A percentile compares a stretch with the other conserved stretches of the same genome.
Evolutionary conservation across 2,113 vertebrate genomes (phyloP).

Genomic region (Aphelocoma coerulescens): DNA sequence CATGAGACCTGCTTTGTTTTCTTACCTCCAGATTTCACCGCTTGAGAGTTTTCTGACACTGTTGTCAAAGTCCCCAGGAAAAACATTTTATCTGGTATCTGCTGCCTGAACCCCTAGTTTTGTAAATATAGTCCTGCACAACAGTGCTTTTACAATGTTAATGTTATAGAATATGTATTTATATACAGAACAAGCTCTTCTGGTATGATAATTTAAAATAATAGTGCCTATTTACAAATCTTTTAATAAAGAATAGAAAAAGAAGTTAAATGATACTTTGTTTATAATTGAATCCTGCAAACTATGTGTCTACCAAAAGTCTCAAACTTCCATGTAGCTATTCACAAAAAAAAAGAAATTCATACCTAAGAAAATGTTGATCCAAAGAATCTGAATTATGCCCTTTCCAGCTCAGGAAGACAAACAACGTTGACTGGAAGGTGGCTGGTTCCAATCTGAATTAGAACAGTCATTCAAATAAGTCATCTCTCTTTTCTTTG

Average conservation of each 20-base stretch:
- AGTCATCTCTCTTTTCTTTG: not conserved
- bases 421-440: not conserved
- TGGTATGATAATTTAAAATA: not conserved
- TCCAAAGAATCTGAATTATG: not conserved
- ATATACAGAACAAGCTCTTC: not conserved
- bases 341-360: not conserved
- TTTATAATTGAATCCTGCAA: not conserved
- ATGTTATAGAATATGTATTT: not conserved
- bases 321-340: not conserved
- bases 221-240: fast-evolving
- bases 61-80: not conserved
- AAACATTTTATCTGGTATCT: not conserved
- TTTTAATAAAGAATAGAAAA: not conserved
- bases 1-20: not conserved
- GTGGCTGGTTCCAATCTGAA: not conserved
- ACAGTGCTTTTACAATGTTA: not conserved
- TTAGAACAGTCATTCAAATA: not conserved
- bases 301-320: not conserved
- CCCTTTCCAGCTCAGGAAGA: not conserved
- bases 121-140: not conserved
- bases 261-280: fast-evolving
- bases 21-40: not conserved
- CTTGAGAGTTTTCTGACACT: not conserved
- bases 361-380: not conserved
- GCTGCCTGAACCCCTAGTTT: not conserved